A percentile compares a stretch with the other conserved stretches of the same genome.
These are phyloP conservation scores for Etheostoma perlongum DNA, from an alignment of 2,797 vertebrate genomes.

Conservation along the genomic window DNA sequence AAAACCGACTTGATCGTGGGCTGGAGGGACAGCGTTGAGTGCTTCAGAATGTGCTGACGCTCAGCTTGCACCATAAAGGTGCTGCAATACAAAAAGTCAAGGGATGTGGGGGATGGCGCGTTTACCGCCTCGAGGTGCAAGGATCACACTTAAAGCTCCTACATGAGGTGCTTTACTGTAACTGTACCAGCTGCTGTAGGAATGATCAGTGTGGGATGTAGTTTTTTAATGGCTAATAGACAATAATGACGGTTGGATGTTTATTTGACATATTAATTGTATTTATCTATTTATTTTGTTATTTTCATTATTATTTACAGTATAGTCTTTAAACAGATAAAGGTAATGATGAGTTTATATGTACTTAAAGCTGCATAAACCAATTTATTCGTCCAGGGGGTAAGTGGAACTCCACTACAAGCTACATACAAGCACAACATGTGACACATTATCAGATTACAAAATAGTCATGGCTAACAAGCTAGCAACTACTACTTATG, in stretches of 20 bases:
- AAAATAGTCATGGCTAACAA: neutral
- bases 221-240: neutral
- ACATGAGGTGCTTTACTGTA: constrained; percentile 6
- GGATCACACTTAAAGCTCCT: constrained; percentile 23
- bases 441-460: neutral
- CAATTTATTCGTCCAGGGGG: neutral
- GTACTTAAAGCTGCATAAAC: neutral
- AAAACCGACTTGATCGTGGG: constrained; percentile 49
- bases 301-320: neutral
- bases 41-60: constrained; percentile 59
- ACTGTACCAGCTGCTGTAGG: constrained; percentile 21
- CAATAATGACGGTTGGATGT: neutral
- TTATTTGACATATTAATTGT: neutral
- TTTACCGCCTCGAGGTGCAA: constrained; percentile 37
- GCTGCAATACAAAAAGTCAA: constrained; percentile 37
- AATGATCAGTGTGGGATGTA: constrained; percentile 10
- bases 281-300: neutral
- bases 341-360: neutral
- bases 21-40: constrained; percentile 47
- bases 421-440: neutral
- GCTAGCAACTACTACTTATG: neutral
- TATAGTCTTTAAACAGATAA: neutral
- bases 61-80: constrained; percentile 30
- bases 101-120: constrained; percentile 29
- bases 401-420: neutral